Evolutionary conservation across 1,140 invertebrate genomes (phyloP), one percentile per base, ranked within the genome.

Genomic region (Drosophila pruinosa): DNA sequence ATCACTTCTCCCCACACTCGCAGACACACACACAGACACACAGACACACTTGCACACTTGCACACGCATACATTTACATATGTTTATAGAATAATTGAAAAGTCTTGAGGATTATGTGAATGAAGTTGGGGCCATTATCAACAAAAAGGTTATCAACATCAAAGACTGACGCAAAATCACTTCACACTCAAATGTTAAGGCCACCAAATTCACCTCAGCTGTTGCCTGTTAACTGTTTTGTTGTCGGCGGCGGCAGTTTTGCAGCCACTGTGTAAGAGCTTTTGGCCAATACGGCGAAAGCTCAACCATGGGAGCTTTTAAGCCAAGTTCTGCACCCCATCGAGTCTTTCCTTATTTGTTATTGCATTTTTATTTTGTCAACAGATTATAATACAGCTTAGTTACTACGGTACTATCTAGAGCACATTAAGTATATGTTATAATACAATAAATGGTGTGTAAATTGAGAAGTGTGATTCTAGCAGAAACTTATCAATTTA

Each of bases 231-330:
- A 70, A 39, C 58, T 14, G 5, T 53, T 17, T 52, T 41, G n/a
- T 1, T 10, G 14, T 15, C 7, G 0, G 10, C n/a, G 6, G n/a
- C 36, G 19, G 8, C 68, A 71, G 68, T 71, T 71, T 65, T 43
- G 52, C 14, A 45, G 43, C 3, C 34, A 57, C 45, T 65, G 61
- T n/a, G 47, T 4, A 2, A 0, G n/a, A 83, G 79, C 81, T 83
- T 80, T 73, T 69, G 86, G 80, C 68, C 76, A 80, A 83, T 80
- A 54, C 81, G 65, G 50, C 36, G 8, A 38, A 74, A 61, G 64
- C 31, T 70, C 12, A 2, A 1, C 0, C n/a, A n/a, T n/a, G n/a
- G n/a, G n/a, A n/a, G n/a, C n/a, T n/a, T n/a, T n/a, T n/a, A n/a
- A n/a, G 5, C 8, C 14, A 57, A 71, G 58, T 58, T 61, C 52